phyloP scores from a whole-genome alignment of 2,113 vertebrate species.

The Scalopus aquaticus region DNA sequence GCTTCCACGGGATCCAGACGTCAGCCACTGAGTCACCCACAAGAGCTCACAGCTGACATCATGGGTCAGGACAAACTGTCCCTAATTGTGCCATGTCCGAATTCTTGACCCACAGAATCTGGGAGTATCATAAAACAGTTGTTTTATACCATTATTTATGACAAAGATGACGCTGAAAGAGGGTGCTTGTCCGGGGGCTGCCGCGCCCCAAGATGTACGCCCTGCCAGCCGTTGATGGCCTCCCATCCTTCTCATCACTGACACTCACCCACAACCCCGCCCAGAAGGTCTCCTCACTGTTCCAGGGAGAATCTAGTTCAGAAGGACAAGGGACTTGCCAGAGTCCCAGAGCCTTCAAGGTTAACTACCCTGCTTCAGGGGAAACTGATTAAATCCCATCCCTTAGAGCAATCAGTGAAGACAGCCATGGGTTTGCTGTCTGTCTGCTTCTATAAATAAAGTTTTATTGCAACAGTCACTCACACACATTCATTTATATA shows the following conservation, averaged over 20 bases:
- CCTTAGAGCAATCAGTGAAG: neutral
- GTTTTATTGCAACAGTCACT: neutral
- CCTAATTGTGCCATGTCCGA: neutral
- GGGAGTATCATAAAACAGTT: neutral
- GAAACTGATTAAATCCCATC: neutral
- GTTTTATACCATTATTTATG: rapidly evolving
- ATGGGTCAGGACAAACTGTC: neutral
- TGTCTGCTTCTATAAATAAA: neutral
- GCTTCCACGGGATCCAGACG: neutral
- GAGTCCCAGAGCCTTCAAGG: neutral
- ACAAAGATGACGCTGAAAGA: rapidly evolving
- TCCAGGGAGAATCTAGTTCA: neutral
- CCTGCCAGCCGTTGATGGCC: rapidly evolving
- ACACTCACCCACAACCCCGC: neutral
- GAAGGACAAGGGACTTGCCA: neutral
- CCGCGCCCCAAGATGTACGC: neutral
- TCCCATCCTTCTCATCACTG: neutral
- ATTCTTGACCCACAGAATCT: neutral
- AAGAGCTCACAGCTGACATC: neutral
- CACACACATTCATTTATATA: neutral
- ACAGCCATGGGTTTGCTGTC: neutral
- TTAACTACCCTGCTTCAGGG: no score
- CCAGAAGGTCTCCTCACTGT: neutral
- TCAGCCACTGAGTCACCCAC: neutral
- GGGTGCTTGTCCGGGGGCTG: neutral